phyloP scores from a whole-genome alignment of 1,140 invertebrate genomes.

The Drosophila sturtevanti region DNA sequence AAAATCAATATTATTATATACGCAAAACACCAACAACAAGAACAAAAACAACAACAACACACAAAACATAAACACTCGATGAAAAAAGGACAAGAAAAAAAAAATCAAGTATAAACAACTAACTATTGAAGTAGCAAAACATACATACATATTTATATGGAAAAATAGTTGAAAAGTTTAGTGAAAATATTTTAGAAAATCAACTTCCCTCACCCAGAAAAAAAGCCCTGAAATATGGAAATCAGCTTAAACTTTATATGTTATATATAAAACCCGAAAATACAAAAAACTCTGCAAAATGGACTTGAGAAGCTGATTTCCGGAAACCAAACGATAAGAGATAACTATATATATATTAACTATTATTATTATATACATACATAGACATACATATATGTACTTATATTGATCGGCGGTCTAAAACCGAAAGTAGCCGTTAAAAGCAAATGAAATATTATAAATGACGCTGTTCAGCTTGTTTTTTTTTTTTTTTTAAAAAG shows the following conservation, averaged over 20 bases:
- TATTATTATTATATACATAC: conserved; percentile 38
- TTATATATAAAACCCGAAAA: conserved; percentile 41
- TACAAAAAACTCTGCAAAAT: conserved; percentile 46
- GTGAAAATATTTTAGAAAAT: conserved; percentile 49
- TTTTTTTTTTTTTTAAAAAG: conserved; percentile 9
- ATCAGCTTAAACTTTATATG: conserved; percentile 66
- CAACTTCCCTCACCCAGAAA: conserved; percentile 5
- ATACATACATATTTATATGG: conserved; percentile 37
- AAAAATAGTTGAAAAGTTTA: conserved; percentile 58
- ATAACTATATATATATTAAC: conserved; percentile 56
- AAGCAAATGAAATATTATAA: conserved; percentile 2
- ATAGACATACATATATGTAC: conserved; percentile 37
- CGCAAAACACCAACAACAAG: conserved; percentile 55
- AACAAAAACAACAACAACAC: conserved; percentile 20
- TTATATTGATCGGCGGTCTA: conserved; percentile 22
- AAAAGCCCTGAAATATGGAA: conserved; percentile 1
- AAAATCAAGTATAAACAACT: conserved; percentile 27
- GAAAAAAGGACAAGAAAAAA: conserved; percentile 26
- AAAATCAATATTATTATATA: conserved; percentile 68
- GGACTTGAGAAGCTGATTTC: conserved; percentile 59
- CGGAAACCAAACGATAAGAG: conserved; percentile 34
- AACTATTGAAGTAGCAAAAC: conserved; percentile 53
- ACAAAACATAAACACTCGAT: conserved; percentile 40
- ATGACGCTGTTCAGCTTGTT: conserved; percentile 63
- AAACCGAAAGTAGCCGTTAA: background rate